Conservation (phyloP, 2,797 vertebrate species). For the Pangasius djambal region DNA sequence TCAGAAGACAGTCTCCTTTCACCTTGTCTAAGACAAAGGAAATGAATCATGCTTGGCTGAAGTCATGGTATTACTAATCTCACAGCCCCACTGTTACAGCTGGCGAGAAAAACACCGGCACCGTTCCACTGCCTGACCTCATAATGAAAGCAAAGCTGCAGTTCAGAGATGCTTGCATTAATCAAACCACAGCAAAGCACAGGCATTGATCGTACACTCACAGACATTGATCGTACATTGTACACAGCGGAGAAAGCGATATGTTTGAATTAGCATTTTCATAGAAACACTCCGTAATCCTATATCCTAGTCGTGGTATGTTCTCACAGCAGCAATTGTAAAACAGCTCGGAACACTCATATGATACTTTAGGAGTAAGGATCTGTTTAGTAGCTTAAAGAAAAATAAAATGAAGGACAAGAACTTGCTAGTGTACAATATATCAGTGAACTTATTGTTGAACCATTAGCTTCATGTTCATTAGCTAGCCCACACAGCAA, state of each 20-base stretch:
- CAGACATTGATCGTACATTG: not conserved
- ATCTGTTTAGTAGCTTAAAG: not conserved
- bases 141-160: slow-evolving; percentile 38
- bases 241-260: not conserved
- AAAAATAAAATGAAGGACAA: not conserved
- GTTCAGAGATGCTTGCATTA: slow-evolving; percentile 37
- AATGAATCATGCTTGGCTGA: slow-evolving; percentile 52
- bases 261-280: not conserved
- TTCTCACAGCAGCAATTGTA: not conserved
- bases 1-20: slow-evolving; percentile 14
- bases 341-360: not conserved
- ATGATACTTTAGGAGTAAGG: not conserved
- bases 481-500: not conserved
- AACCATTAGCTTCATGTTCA: too few species aligned
- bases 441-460: not conserved
- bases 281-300: not conserved
- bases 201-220: not conserved
- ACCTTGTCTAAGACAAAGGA: slow-evolving; percentile 45
- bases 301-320: not conserved
- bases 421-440: not conserved
- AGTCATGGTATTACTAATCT: slow-evolving; percentile 39
- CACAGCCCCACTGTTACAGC: slow-evolving; percentile 32
- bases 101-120: slow-evolving; percentile 37
- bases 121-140: slow-evolving; percentile 47
- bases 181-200: slow-evolving; percentile 15